These are phyloP conservation scores for Epizoanthus fatuus DNA, from an alignment of 92 coral and sea anemone species.

Conservation along the genomic window DNA sequence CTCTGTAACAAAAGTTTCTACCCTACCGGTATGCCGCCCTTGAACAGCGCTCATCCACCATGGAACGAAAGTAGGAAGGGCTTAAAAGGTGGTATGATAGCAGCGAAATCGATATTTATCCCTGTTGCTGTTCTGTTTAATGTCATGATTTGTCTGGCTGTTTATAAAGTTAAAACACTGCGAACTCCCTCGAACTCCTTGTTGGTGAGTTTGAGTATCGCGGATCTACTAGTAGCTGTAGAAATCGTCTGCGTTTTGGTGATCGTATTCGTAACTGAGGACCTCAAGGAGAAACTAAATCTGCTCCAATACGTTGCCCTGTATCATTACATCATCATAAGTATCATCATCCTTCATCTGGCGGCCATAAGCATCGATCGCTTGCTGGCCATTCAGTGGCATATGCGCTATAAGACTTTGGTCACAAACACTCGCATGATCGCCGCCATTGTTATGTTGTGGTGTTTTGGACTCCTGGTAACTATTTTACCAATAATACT, in stretches of 20 bases:
- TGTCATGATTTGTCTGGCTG: conserved; percentile 13
- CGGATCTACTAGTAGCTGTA: background rate
- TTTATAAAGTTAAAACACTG: conserved; percentile 5
- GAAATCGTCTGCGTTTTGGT: background rate
- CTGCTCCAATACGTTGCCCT: background rate
- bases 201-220: background rate
- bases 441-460: conserved; percentile 13
- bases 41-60: too few species aligned
- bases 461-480: conserved; percentile 11
- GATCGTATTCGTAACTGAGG: background rate
- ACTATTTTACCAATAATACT: conserved; percentile 3
- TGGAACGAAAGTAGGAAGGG: too few species aligned
- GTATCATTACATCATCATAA: conserved; percentile 9
- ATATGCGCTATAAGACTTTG: conserved; percentile 15
- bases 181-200: conserved; percentile 3
- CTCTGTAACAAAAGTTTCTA: too few species aligned
- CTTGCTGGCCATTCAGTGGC: conserved; percentile 35
- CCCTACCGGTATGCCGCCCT: too few species aligned
- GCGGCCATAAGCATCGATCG: conserved; percentile 45
- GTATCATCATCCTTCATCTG: conserved; percentile 11
- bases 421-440: conserved; percentile 30
- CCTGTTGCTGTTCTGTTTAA: conserved; percentile 2
- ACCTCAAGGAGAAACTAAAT: background rate
- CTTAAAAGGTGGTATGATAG: background rate
- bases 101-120: background rate